Conservation (phyloP, 2,797 vertebrate genomes). For the Micropoecilia bifurca region DNA sequence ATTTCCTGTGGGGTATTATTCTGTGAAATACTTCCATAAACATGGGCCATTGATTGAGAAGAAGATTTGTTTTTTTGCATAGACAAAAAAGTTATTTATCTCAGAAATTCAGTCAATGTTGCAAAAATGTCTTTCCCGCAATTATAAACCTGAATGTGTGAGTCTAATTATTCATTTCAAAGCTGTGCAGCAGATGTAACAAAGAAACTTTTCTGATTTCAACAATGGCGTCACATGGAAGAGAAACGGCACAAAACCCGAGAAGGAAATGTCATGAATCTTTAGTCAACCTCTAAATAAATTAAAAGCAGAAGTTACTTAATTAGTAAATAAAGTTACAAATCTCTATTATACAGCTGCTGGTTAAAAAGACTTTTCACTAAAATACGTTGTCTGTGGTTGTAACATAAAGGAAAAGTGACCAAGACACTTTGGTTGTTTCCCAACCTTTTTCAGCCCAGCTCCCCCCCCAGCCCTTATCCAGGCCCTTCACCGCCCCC, state of each 20-base stretch:
- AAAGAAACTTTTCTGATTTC: background rate
- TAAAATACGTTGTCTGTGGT: background rate
- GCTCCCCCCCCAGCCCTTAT: too few relatives aligned
- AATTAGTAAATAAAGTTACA: too few relatives aligned
- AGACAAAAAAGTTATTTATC: background rate
- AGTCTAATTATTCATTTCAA: too few relatives aligned
- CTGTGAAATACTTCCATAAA: background rate
- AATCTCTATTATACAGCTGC: background rate
- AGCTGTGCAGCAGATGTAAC: too few relatives aligned
- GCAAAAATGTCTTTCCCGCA: background rate
- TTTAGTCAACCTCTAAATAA: background rate
- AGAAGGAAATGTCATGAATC: background rate
- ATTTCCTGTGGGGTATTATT: background rate
- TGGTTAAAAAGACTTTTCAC: background rate
- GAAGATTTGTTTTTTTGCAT: background rate
- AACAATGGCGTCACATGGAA: background rate
- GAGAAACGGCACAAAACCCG: background rate
- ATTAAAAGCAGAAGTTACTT: too few relatives aligned
- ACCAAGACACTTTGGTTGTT: too few relatives aligned
- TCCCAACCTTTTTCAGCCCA: too few relatives aligned
- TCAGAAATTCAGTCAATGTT: background rate
- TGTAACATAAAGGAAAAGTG: background rate
- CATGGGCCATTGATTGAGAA: background rate
- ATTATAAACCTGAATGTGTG: too few relatives aligned
- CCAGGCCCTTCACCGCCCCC: too few relatives aligned